Base-by-base conservation (phyloP, 2,113 vertebrate species). In the Myxocyprinus asiaticus region DNA sequence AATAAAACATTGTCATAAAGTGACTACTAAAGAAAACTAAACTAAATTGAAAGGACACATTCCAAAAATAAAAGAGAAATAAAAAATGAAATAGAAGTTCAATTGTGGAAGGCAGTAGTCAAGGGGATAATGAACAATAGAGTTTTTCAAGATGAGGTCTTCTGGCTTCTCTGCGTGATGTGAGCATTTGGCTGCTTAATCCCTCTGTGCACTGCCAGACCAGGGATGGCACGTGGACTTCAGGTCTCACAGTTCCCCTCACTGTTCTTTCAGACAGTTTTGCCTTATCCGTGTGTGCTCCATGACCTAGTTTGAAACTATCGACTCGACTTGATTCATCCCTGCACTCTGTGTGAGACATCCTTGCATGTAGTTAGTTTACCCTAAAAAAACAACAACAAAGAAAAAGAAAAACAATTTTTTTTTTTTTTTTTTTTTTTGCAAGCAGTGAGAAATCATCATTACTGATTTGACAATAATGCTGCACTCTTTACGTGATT, bases 221-320 rank as follows among this genome's bases (percentile, higher is more conserved):
- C 69, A 15, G 56, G 15, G 17, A 47, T 59, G 45, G 0, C 44
- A 61, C 45, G 7, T 70, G 48, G 48, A 17, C 48, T 67, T 50
- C 48, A 65, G 42, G 61, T 82, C n/a, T 62, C 74, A 64, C 70
- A 22, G 64, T 48, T 62, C 48, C 6, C 7, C 33, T 67, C 73
- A 15, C 68, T 68, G 68, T 33, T 33, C 22, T 33, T 33, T 33
- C 22, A 33, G 22, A 33, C 22, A 33, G 22, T 33, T 33, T 33
- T 33, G 22, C 59, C 76, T 50, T 62, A 73, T 69, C 79, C 77
- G 8, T 73, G 73, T 64, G 55, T 70, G 78, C 69, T 70, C 74
- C 42, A 75, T 85, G 80, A 82, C 85, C 85, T 84, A 86, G 65
- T 82, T 85, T 82, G 56, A 76, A 67, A 80, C 69, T 83, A 33